Conservation (phyloP, 2,888 invertebrate genomes). For the Lasioglossum malachurum region DNA sequence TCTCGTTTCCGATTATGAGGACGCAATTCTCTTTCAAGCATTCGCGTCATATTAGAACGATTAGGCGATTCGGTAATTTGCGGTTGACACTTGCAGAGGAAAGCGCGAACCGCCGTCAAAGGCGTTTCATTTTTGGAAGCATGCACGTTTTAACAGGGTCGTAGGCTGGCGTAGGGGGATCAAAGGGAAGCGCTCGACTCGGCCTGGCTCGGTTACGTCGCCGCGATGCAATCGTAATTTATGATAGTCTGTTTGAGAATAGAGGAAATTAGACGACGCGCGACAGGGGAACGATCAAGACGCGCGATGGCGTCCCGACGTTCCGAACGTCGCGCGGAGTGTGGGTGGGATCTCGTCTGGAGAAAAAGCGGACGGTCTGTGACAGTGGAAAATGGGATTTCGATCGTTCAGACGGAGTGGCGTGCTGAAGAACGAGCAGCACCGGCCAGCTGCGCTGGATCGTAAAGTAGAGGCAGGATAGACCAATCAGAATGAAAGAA, state of each 20-base stretch:
- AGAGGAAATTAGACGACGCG: slow-evolving; percentile 66
- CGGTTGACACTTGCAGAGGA: not conserved
- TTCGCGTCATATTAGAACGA: no score
- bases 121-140: not conserved
- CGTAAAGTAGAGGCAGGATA: slow-evolving; percentile 62
- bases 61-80: no score
- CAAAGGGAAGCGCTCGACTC: not conserved
- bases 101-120: not conserved
- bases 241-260: slow-evolving; percentile 42
- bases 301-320: slow-evolving; percentile 24
- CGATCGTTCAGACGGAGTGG: slow-evolving; percentile 65
- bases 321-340: not conserved
- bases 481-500: slow-evolving; percentile 58
- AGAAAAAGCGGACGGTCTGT: slow-evolving; percentile 67
- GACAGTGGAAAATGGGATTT: slow-evolving; percentile 76
- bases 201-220: not conserved
- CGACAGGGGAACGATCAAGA: slow-evolving; percentile 52
- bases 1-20: no score
- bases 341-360: slow-evolving; percentile 44
- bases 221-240: slow-evolving; percentile 35
- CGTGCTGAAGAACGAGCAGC: slow-evolving; percentile 62
- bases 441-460: slow-evolving; percentile 65
- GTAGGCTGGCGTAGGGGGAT: not conserved
- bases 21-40: no score
- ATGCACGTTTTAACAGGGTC: not conserved